Conservation (phyloP, 1,140 invertebrate genomes). For the Trichonephila clavata region DNA sequence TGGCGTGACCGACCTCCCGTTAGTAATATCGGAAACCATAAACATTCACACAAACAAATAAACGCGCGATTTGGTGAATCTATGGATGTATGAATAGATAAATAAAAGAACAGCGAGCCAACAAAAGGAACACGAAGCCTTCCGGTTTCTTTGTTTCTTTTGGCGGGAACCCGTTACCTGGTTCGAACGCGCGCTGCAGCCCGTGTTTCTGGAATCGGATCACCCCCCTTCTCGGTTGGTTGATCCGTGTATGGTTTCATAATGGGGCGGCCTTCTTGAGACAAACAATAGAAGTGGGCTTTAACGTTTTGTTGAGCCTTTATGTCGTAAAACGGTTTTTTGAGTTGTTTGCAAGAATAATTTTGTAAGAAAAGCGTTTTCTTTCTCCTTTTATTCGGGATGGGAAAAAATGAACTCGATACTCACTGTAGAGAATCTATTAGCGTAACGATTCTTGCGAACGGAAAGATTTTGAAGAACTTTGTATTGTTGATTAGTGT, state of each 20-base stretch:
- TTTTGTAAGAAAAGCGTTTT: neutral
- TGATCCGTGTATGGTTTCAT: too few relatives aligned
- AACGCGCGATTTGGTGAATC: neutral
- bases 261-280: too few relatives aligned
- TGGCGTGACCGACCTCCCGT: neutral
- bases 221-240: neutral
- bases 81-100: too few relatives aligned
- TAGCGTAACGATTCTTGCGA: too few relatives aligned
- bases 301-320: too few relatives aligned
- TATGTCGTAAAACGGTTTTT: too few relatives aligned
- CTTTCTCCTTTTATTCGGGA: too few relatives aligned
- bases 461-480: too few relatives aligned
- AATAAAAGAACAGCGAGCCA: neutral
- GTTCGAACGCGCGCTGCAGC: neutral
- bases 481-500: too few relatives aligned
- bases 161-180: neutral
- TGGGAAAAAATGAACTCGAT: too few relatives aligned
- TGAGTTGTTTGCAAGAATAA: neutral
- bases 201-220: neutral
- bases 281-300: too few relatives aligned
- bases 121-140: neutral
- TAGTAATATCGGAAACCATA: neutral
- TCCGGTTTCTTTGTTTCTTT: conserved; percentile 27
- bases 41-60: conserved; percentile 13
- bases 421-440: too few relatives aligned